A percentile compares a stretch with the other conserved stretches of the same genome.
Conservation (phyloP, 2,797 vertebrate genomes). For the Masticophis lateralis region DNA sequence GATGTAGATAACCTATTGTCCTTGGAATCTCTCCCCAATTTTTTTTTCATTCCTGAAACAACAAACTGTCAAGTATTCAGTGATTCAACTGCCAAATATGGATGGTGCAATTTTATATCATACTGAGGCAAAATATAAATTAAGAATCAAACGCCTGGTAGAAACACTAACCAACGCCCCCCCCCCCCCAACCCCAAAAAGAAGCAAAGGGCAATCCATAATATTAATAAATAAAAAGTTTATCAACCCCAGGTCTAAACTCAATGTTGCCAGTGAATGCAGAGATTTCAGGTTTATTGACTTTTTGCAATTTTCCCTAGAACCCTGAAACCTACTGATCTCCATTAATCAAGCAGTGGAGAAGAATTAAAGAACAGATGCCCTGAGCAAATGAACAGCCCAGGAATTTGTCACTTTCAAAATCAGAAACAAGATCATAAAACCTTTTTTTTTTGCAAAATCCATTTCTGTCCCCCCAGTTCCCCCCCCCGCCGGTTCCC, state of each 20-base stretch:
- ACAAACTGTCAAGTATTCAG: not conserved
- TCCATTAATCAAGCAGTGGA: not conserved
- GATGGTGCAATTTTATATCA: not conserved
- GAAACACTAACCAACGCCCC: not conserved
- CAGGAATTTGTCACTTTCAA: not conserved
- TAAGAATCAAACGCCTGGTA: not conserved
- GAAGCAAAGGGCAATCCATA: not conserved
- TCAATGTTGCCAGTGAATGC: not conserved
- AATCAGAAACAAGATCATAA: not conserved
- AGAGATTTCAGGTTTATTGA: not conserved
- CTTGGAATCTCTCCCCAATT: not conserved
- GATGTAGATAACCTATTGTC: not conserved
- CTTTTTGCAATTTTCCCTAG: not conserved
- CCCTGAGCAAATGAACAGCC: not conserved
- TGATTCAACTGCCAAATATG: not conserved
- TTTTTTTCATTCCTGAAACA: not conserved
- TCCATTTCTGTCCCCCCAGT: not conserved
- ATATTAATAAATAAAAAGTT: not conserved
- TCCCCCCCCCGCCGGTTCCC: no score
- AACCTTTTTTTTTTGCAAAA: not conserved
- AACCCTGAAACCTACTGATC: not conserved
- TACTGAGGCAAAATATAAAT: not conserved
- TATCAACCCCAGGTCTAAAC: not conserved
- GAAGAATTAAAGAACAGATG: not conserved
- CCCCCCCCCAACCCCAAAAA: not conserved